phyloP scores from a whole-genome alignment of 2,113 vertebrate genomes.

The Martes martes region DNA sequence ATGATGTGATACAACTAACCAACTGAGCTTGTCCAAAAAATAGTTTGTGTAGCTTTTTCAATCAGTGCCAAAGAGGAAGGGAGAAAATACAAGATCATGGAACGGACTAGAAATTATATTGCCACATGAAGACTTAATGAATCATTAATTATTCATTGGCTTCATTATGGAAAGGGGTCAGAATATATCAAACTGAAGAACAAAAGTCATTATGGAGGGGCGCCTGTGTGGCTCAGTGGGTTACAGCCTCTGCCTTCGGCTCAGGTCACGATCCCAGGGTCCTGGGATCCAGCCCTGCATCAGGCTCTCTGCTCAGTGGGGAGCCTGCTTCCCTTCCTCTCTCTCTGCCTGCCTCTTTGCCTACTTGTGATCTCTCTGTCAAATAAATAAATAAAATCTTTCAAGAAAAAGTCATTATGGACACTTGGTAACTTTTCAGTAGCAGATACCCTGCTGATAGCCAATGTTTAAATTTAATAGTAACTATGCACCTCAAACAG shows the following conservation, averaged over 20 bases:
- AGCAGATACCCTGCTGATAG: background rate
- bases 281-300: no score
- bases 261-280: no score
- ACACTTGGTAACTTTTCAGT: constrained; percentile 11
- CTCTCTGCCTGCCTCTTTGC: no score
- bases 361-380: no score
- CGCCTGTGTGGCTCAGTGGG: no score
- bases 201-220: constrained; percentile 30
- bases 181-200: background rate
- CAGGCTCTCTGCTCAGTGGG: no score
- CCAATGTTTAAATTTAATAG: constrained; percentile 30
- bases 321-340: no score
- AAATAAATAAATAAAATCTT: no score
- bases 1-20: constrained; percentile 53
- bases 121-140: background rate
- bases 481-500: constrained; percentile 3
- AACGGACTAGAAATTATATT: constrained; percentile 26
- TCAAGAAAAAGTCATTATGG: constrained; percentile 14
- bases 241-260: no score
- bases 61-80: constrained; percentile 10
- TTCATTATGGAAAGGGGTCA: constrained; percentile 22
- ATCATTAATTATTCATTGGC: background rate
- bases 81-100: constrained; percentile 17
- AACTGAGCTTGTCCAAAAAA: constrained; percentile 46
- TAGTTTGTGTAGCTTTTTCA: constrained; percentile 48